Base-by-base conservation (phyloP, 2,113 vertebrate genomes). In the Muntiacus reevesi region DNA sequence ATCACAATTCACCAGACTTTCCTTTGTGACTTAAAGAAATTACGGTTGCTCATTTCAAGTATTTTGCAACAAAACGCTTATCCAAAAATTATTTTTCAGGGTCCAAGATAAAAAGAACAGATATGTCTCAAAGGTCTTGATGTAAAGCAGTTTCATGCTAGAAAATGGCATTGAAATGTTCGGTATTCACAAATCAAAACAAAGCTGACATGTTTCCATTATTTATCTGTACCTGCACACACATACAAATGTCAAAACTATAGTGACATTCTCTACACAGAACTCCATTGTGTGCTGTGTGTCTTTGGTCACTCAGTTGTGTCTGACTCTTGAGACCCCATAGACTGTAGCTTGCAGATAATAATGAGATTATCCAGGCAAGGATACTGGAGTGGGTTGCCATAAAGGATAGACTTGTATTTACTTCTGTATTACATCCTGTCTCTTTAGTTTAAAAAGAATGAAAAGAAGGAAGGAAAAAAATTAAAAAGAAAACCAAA, bases 41-140 rank as follows among this genome's bases (percentile, higher is more conserved):
- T 27, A 55, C 71, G 78, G 23, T 25, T 85, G n/a, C 43, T 87
- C 25, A 87, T 74, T 97, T 91, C 81, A 92, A 94, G 30, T 81
- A 60, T 84, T 83, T 36, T 62, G 54, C n/a, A 86, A 59, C 25
- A 86, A 59, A 95, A 74, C 57, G 16, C 40, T 33, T 57, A 21
- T 23, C 27, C 50, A 19, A 62, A 94, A 86, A 87, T 14, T 55
- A 89, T 79, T 89, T 90, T 86, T 94, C 21, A 96, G 91, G 57
- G 50, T 82, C 27, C 6, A 36, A 8, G 55, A 92, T 91, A 62
- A 96, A 97, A 97, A 14, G 17, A 86, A 94, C 14, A 94, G 30
- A 78, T 89, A 13, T 79, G 28, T 7, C 21, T 96, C 54, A 1
- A 93, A 89, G 47, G 1, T 89, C 45, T 95, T 62, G 9, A 16